Evolutionary conservation across 2,888 invertebrate genomes (phyloP).

Genomic region (Leptodirus hochenwartii): DNA sequence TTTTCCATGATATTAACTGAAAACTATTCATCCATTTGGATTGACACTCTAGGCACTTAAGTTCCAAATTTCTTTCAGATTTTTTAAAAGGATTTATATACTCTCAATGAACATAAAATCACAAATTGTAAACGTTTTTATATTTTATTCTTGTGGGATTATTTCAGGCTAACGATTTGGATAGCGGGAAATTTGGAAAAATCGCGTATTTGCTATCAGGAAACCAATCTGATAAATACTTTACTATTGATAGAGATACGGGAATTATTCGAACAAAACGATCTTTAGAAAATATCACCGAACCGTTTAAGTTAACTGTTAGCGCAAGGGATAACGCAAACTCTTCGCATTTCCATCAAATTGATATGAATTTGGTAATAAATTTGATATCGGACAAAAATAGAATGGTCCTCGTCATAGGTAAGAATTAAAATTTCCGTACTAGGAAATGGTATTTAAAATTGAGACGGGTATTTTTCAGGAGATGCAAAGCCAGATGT

Average conservation of each 20-base stretch:
- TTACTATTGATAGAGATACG: slow-evolving; percentile 51
- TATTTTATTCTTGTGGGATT: too few relatives aligned
- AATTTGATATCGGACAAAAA: slow-evolving; percentile 65
- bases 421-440: too few relatives aligned
- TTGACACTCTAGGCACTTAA: too few relatives aligned
- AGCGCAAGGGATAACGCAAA: slow-evolving; percentile 59
- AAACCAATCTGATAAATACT: slow-evolving; percentile 37
- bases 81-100: too few relatives aligned
- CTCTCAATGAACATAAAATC: too few relatives aligned
- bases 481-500: slow-evolving; percentile 53
- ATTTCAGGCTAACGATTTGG: slow-evolving; percentile 76
- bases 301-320: slow-evolving; percentile 60
- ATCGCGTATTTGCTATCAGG: slow-evolving; percentile 43
- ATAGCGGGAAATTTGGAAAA: slow-evolving; percentile 67
- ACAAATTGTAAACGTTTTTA: too few relatives aligned
- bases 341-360: slow-evolving; percentile 40
- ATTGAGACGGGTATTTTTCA: too few relatives aligned
- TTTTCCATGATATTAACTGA: too few relatives aligned
- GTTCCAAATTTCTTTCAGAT: too few relatives aligned
- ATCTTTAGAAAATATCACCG: slow-evolving; percentile 44
- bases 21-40: too few relatives aligned
- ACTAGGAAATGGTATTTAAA: slow-evolving; percentile 60
- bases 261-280: slow-evolving; percentile 61
- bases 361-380: slow-evolving; percentile 45
- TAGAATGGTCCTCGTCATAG: slow-evolving; percentile 25